phyloP scores from a whole-genome alignment of 2,797 vertebrate species.

The Taeniopygia guttata region DNA sequence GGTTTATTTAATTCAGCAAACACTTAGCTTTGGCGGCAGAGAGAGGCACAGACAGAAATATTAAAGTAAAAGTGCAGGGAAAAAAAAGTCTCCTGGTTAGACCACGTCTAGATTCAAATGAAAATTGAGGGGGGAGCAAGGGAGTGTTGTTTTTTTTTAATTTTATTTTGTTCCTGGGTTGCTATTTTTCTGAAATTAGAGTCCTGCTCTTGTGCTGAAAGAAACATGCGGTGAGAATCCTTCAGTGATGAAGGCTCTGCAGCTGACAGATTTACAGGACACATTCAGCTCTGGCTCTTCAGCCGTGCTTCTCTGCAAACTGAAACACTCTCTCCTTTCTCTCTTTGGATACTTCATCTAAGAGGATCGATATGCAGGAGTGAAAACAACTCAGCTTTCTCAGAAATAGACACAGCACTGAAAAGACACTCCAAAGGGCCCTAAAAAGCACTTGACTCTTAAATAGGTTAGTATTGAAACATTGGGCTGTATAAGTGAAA shows the following conservation, averaged over 20 bases:
- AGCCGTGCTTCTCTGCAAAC: not conserved
- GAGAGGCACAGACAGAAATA: constrained; percentile 48
- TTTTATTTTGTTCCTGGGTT: not conserved
- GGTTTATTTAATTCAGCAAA: constrained; percentile 66
- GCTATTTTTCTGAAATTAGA: not conserved
- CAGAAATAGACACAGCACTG: not conserved
- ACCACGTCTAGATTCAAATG: constrained; percentile 13
- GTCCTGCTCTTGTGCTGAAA: not conserved
- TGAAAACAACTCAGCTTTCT: not conserved
- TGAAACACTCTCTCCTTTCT: not conserved
- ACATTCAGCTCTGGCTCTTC: not conserved
- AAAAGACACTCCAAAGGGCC: not conserved
- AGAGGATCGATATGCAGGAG: not conserved
- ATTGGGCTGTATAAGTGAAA: not conserved
- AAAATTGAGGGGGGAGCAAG: not conserved
- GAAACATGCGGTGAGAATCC: constrained; percentile 38
- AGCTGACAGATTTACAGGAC: not conserved
- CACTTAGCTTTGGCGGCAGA: constrained; percentile 29
- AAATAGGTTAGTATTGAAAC: constrained; percentile 1
- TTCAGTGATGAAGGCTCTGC: constrained; percentile 9
- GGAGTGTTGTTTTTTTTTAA: not conserved
- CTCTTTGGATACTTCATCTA: not conserved
- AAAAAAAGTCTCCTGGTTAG: not conserved
- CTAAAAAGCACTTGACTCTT: not conserved
- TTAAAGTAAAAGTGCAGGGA: constrained; percentile 24